Conservation (phyloP, 2,113 vertebrate species). For the Istiophorus platypterus region DNA sequence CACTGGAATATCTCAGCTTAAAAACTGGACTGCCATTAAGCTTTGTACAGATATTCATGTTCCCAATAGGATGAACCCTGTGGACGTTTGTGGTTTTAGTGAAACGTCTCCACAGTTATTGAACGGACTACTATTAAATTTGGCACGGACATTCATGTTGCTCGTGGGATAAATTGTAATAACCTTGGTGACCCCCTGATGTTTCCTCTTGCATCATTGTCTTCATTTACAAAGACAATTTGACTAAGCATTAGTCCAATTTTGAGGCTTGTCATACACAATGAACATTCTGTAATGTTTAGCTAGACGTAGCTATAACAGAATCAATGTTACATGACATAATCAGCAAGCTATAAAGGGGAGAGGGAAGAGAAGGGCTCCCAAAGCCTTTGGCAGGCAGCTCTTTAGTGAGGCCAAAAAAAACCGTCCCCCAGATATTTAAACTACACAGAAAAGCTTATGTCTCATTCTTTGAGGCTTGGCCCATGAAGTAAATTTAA, state of each 20-base stretch:
- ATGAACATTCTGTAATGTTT: conserved; percentile 6
- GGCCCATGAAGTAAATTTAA: background rate
- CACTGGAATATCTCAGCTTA: too few relatives aligned
- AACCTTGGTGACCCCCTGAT: too few relatives aligned
- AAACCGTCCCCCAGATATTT: conserved; percentile 16
- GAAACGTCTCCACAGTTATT: too few relatives aligned
- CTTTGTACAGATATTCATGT: too few relatives aligned
- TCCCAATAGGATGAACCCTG: too few relatives aligned
- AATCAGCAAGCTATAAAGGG: background rate
- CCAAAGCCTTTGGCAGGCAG: conserved; percentile 3
- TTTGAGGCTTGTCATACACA: conserved; percentile 8
- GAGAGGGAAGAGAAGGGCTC: background rate
- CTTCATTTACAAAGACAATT: background rate
- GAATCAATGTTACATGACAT: conserved; percentile 19
- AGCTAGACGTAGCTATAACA: conserved; percentile 9
- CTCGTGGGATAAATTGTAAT: too few relatives aligned
- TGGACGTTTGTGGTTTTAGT: too few relatives aligned
- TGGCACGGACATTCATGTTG: too few relatives aligned
- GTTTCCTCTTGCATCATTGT: too few relatives aligned
- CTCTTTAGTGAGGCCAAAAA: conserved; percentile 14
- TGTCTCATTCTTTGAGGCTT: background rate
- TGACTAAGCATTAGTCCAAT: background rate
- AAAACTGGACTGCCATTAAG: too few relatives aligned
- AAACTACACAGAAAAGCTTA: background rate
- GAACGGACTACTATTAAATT: too few relatives aligned